phyloP scores from a whole-genome alignment of 2,888 invertebrate species.

The Oxycera nigricornis region DNA sequence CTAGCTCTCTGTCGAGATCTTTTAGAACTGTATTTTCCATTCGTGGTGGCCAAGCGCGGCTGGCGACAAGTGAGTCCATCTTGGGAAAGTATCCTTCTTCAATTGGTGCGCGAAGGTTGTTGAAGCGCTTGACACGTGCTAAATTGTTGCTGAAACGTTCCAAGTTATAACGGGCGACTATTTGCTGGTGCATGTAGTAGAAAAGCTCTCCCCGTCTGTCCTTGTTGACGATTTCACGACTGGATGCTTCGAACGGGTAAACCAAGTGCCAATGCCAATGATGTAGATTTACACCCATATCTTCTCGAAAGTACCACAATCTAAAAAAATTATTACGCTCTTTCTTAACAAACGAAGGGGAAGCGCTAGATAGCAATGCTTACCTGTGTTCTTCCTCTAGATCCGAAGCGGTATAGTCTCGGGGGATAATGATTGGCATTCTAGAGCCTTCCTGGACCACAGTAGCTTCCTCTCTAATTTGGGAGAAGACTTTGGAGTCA shows the following conservation, averaged over 20 bases:
- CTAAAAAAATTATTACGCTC: conserved; percentile 53
- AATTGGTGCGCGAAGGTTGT: conserved; percentile 72
- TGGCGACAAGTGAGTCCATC: conserved; percentile 75
- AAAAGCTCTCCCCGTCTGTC: conserved; percentile 81
- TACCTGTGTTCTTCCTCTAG: conserved; percentile 74
- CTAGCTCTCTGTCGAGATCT: conserved; percentile 71
- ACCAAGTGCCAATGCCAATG: conserved; percentile 70
- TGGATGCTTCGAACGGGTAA: conserved; percentile 76
- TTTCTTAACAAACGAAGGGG: neutral
- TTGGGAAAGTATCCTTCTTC: conserved; percentile 81
- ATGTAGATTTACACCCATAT: conserved; percentile 64
- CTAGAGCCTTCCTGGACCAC: conserved; percentile 68
- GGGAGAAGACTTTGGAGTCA: conserved; percentile 65
- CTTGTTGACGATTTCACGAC: conserved; percentile 69
- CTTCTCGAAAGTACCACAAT: conserved; percentile 74
- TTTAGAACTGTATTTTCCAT: conserved; percentile 64
- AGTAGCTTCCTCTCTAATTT: conserved; percentile 65
- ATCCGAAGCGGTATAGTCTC: conserved; percentile 75
- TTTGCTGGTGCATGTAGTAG: conserved; percentile 78
- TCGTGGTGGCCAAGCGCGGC: conserved; percentile 74
- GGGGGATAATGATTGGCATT: conserved; percentile 66
- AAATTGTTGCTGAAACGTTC: conserved; percentile 76
- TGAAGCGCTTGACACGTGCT: conserved; percentile 66
- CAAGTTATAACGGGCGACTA: conserved; percentile 68
- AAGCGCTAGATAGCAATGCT: neutral